These are phyloP conservation scores for Zaprionus vittiger DNA, from an alignment of 1,140 invertebrate genomes.

Conservation along the genomic window DNA sequence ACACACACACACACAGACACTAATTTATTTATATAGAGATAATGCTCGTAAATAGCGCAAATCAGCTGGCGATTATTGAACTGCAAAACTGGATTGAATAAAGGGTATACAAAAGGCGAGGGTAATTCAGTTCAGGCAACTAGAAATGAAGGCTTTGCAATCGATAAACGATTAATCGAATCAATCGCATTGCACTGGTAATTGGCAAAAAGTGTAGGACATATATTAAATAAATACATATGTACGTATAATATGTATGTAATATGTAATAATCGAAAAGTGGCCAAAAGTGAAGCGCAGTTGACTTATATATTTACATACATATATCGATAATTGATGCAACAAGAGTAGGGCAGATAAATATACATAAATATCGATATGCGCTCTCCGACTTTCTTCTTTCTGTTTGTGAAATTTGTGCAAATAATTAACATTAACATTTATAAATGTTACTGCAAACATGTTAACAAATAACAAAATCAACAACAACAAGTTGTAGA, in stretches of 20 bases:
- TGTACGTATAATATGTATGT: too few relatives aligned
- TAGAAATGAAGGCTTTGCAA: too few relatives aligned
- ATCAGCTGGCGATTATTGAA: slow-evolving; percentile 1
- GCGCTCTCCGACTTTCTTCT: neutral
- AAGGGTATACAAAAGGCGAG: neutral
- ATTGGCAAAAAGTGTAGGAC: too few relatives aligned
- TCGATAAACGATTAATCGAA: too few relatives aligned
- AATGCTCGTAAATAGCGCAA: slow-evolving; percentile 7
- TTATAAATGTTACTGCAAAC: neutral
- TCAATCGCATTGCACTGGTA: too few relatives aligned
- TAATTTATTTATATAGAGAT: neutral
- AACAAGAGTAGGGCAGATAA: neutral
- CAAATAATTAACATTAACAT: neutral
- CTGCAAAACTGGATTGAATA: slow-evolving; percentile 3
- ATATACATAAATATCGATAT: neutral
- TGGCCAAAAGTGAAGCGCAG: too few relatives aligned
- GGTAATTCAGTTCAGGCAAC: slow-evolving; percentile 4
- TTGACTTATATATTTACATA: neutral
- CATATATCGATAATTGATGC: neutral
- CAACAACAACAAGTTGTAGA: neutral
- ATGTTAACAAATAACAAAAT: neutral
- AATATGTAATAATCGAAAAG: too few relatives aligned
- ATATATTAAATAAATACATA: too few relatives aligned
- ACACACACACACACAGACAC: neutral
- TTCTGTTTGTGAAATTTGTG: neutral